Base-by-base conservation (phyloP, 2,113 vertebrate species). In the Sylvia atricapilla region DNA sequence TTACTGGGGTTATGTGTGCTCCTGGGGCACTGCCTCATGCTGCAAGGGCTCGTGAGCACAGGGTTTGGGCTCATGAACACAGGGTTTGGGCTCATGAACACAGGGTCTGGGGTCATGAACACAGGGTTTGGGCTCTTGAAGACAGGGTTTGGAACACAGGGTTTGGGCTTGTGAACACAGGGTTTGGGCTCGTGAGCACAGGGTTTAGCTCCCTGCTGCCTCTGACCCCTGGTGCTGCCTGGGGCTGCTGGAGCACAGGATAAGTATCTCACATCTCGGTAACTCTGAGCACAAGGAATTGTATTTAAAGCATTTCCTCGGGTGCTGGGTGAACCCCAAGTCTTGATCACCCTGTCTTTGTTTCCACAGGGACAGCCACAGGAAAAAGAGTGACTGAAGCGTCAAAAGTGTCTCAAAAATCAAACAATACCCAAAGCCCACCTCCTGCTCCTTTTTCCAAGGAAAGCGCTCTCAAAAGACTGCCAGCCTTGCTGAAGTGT, bases 151-250 rank as follows among this genome's bases (percentile, higher is more conserved):
- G 31, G 46, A 41, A 21, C 30, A 27, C 23, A 7, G 22, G 17
- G 18, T 63, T n/a, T 41, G 31, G 46, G 47, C 30, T 77, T 4
- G 0, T 8, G 10, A 43, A 27, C 27, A 5, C 0, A 2, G 12
- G 4, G 10, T 43, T 76, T 39, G 44, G 19, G 44, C 33, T 31
- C 3, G 1, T 8, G 10, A 81, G 14, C 13, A 37, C n/a, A 16
- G n/a, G 24, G 10, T 35, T 5, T 41, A 30, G 13, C 39, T 53
- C 2, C 3, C 37, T 70, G 68, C 19, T 67, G 13, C 28, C 37
- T 52, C 59, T 3, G 4, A 46, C 2, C 1, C 6, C 28, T 0
- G 0, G 37, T 16, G 23, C 44, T 60, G 46, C 30, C 69, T 9
- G 13, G 14, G 28, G 33, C 47, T 4, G 4, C 62, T 31, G 73